phyloP scores from a whole-genome alignment of 2,797 vertebrate species.

The Rhynchotus rufescens region DNA sequence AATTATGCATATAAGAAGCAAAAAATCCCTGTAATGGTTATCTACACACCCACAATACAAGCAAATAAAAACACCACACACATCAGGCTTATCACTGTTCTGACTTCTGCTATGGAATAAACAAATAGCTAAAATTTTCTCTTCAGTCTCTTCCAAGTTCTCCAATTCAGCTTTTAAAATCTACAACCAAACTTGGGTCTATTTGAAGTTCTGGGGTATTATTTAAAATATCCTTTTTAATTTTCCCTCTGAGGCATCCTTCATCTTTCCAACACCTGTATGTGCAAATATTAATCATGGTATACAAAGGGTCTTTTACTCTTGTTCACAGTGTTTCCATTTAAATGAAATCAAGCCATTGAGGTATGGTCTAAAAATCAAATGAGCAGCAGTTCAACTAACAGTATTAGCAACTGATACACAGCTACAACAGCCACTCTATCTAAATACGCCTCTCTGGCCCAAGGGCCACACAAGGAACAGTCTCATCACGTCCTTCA shows the following conservation, averaged over 20 bases:
- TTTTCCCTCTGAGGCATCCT: background rate
- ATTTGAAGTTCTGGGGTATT: conserved; percentile 34
- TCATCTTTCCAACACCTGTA: conserved; percentile 11
- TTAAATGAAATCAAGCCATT: background rate
- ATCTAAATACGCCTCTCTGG: background rate
- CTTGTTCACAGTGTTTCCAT: background rate
- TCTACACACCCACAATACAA: background rate
- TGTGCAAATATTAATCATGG: background rate
- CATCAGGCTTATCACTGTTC: conserved; percentile 14
- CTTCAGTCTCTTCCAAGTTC: background rate
- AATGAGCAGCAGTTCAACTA: background rate
- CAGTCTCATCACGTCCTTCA: background rate
- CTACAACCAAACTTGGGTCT: background rate
- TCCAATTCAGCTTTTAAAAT: background rate
- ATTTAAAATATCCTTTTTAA: conserved; percentile 2
- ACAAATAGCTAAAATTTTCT: conserved; percentile 6
- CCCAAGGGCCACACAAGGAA: background rate
- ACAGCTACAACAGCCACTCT: background rate
- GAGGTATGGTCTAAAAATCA: background rate
- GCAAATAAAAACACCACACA: background rate
- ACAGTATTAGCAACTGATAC: background rate
- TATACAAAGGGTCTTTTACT: background rate
- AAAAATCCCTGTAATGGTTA: background rate
- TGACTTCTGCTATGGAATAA: conserved; percentile 4
- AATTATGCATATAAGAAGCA: conserved; percentile 2